Percentiles rank a stretch among this genome's conserved stretches.
phyloP scores from a whole-genome alignment of 1,140 invertebrate species.

The Periplaneta americana region DNA sequence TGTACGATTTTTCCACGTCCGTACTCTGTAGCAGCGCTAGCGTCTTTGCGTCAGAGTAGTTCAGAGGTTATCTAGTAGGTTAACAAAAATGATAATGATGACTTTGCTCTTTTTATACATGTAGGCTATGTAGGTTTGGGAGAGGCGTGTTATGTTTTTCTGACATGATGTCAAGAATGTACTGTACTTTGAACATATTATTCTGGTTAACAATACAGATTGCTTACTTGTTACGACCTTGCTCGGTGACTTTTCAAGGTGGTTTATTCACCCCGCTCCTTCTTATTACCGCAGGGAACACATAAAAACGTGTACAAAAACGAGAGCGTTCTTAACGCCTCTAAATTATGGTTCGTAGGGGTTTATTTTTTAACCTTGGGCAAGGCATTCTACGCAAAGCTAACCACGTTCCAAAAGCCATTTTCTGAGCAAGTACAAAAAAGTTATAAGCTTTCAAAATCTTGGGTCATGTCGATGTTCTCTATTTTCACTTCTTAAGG shows the following conservation, averaged over 20 bases:
- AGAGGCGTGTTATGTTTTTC: neutral
- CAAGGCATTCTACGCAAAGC: neutral
- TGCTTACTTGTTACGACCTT: neutral
- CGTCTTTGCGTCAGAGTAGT: neutral
- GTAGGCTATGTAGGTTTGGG: too few species aligned
- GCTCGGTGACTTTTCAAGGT: neutral
- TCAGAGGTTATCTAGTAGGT: neutral
- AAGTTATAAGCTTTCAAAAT: neutral
- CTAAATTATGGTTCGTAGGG: neutral
- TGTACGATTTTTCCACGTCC: neutral
- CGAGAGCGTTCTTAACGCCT: neutral
- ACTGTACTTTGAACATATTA: neutral
- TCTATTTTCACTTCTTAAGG: neutral
- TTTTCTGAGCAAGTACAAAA: neutral
- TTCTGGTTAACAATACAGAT: neutral
- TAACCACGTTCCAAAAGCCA: neutral
- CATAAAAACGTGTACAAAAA: neutral
- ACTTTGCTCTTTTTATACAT: too few species aligned
- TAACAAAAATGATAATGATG: too few species aligned
- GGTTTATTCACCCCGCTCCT: neutral
- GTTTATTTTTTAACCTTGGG: neutral
- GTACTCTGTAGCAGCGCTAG: neutral
- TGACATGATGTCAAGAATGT: neutral
- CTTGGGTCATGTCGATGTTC: neutral
- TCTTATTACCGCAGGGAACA: neutral